A percentile compares a stretch with the other conserved stretches of the same genome.
phyloP scores from a whole-genome alignment of 2,888 invertebrate species.

The Glyphotaelius pellucidus region DNA sequence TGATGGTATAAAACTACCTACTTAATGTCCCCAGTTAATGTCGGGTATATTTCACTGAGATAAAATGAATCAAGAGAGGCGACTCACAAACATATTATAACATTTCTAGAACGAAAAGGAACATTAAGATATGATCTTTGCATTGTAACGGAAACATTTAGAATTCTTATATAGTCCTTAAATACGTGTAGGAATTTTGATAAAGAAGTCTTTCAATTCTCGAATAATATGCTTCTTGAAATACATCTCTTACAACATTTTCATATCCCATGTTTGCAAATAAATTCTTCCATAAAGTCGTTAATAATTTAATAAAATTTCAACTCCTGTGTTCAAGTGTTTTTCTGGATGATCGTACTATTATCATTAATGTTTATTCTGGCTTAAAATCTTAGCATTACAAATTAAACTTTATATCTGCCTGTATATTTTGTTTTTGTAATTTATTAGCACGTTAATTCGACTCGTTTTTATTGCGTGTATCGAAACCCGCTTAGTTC shows the following conservation, averaged over 20 bases:
- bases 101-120: constrained; percentile 62
- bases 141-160: constrained; percentile 64
- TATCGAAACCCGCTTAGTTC: constrained; percentile 3
- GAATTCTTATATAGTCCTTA: constrained; percentile 55
- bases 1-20: constrained; percentile 10
- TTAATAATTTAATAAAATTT: neutral
- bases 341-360: neutral
- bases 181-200: constrained; percentile 29
- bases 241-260: neutral
- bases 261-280: neutral
- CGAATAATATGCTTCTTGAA: neutral
- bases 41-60: constrained; percentile 51
- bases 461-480: constrained; percentile 7
- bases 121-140: constrained; percentile 65
- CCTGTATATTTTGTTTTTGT: neutral
- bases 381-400: neutral
- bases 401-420: neutral
- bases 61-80: constrained; percentile 53
- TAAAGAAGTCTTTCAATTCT: constrained; percentile 12
- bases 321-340: neutral
- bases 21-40: constrained; percentile 53
- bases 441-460: constrained; percentile 11
- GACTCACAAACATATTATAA: constrained; percentile 48
- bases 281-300: neutral
- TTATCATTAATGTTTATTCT: too few relatives aligned